Conservation (phyloP, 2,797 vertebrate genomes). For the Bufotes viridis region DNA sequence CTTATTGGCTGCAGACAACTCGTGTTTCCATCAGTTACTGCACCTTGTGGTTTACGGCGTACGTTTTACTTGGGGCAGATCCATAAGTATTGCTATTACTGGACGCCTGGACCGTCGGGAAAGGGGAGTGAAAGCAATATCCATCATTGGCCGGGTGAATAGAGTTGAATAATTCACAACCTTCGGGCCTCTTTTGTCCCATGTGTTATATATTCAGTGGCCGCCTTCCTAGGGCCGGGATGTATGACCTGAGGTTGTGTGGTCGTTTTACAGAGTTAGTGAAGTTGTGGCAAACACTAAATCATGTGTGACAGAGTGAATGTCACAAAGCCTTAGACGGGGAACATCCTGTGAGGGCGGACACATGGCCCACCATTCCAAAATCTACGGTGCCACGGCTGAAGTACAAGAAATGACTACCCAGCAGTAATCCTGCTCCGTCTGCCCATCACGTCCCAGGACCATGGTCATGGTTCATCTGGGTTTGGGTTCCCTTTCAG, state of each 20-base stretch:
- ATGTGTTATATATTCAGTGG: not conserved
- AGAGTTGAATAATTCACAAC: not conserved
- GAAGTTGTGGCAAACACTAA: not conserved
- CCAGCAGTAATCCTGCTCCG: not conserved
- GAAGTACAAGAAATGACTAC: not conserved
- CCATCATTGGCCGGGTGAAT: not conserved
- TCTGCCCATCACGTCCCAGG: not conserved
- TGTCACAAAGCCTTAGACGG: too few relatives aligned
- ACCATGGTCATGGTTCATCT: too few relatives aligned
- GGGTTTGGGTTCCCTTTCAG: not conserved
- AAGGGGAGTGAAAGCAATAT: not conserved
- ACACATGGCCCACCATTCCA: not conserved
- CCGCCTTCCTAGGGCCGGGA: not conserved
- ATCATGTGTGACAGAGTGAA: too few relatives aligned
- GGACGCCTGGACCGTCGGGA: not conserved
- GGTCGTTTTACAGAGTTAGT: not conserved
- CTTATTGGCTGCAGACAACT: too few relatives aligned
- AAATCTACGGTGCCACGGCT: not conserved
- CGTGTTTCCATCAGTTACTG: too few relatives aligned
- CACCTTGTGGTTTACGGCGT: too few relatives aligned
- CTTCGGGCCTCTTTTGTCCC: not conserved
- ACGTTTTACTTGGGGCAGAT: not conserved
- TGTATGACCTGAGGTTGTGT: not conserved
- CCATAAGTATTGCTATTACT: not conserved
- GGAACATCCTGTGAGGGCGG: too few relatives aligned